phyloP scores from a whole-genome alignment of 2,113 vertebrate species.

The Ardeotis arabs region DNA sequence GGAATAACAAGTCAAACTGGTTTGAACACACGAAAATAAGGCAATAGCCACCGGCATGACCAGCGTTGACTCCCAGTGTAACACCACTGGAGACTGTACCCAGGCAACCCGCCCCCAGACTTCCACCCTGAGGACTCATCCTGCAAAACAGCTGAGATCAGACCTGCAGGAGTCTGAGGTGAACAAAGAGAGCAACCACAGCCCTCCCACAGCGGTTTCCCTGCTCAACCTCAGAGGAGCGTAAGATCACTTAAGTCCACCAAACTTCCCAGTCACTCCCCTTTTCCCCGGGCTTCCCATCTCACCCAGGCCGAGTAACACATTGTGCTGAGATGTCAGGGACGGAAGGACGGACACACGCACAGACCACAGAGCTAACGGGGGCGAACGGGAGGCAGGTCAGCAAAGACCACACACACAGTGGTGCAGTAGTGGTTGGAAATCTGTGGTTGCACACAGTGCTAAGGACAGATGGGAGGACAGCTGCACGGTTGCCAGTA shows the following conservation, averaged over 20 bases:
- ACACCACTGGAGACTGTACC: background rate
- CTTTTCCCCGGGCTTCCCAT: background rate
- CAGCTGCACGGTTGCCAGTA: background rate
- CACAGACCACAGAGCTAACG: accelerated
- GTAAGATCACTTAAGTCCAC: background rate
- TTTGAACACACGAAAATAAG: background rate
- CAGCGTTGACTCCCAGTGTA: background rate
- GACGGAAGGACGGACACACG: background rate
- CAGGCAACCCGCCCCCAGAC: background rate
- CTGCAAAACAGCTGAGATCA: background rate
- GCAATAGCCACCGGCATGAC: background rate
- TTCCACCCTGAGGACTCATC: slow-evolving; percentile 5
- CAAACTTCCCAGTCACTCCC: background rate
- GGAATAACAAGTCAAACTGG: background rate
- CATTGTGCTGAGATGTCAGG: background rate
- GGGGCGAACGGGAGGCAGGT: background rate
- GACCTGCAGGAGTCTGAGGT: background rate
- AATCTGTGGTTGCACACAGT: background rate
- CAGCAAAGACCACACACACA: background rate
- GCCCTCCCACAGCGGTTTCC: background rate
- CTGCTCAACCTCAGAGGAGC: background rate
- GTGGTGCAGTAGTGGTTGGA: background rate
- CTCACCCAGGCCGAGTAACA: background rate
- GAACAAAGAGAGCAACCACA: background rate
- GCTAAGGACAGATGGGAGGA: background rate